A percentile compares a stretch with the other conserved stretches of the same genome.
These are phyloP conservation scores for Callyntrura guangdongensis DNA, from an alignment of 2,888 invertebrate genomes.

Conservation along the genomic window DNA sequence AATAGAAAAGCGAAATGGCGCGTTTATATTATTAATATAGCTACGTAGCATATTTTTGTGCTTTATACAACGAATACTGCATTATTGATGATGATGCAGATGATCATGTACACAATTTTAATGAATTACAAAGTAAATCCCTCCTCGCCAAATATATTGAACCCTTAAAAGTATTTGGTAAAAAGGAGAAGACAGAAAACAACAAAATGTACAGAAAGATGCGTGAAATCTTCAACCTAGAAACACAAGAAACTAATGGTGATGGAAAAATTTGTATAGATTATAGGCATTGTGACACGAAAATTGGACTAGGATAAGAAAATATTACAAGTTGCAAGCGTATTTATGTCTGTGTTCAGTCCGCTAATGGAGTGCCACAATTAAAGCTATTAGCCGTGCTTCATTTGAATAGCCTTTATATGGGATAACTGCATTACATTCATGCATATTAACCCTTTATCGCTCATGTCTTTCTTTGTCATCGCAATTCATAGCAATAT, in stretches of 20 bases:
- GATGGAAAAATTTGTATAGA: conserved; percentile 25
- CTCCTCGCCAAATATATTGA: not conserved
- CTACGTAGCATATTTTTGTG: no score
- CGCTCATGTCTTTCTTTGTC: conserved; percentile 50
- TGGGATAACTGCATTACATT: conserved; percentile 71
- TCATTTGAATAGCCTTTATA: conserved; percentile 79
- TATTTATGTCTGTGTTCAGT: conserved; percentile 56
- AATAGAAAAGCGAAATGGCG: no score
- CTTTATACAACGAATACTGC: no score
- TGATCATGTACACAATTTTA: no score
- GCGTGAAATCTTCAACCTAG: not conserved
- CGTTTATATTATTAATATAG: no score
- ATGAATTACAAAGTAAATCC: no score
- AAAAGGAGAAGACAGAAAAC: not conserved
- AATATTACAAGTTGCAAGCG: conserved; percentile 28
- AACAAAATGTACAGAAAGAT: not conserved
- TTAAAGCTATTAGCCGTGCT: conserved; percentile 78
- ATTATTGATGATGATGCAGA: no score
- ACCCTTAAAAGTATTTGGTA: not conserved
- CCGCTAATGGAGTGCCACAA: conserved; percentile 76
- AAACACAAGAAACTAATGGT: not conserved
- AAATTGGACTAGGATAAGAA: not conserved
- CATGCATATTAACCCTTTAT: conserved; percentile 75
- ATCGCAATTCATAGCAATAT: conserved; percentile 68
- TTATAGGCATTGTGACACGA: conserved; percentile 7